Conservation (phyloP, 2,888 invertebrate species). For the Xylophagus ater region DNA sequence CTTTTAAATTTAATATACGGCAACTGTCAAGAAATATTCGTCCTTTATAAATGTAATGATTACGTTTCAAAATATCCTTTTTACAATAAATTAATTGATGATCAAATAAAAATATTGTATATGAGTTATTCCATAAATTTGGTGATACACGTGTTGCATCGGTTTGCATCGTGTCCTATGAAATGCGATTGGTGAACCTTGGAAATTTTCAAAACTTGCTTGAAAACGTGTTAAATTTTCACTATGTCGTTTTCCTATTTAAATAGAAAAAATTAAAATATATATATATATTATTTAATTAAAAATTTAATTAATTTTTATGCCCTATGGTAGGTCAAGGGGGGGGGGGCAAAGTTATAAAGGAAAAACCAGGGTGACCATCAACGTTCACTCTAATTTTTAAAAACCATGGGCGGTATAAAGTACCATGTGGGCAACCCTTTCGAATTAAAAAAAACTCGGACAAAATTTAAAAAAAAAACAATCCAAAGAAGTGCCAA, state of each 20-base stretch:
- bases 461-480: too few relatives aligned
- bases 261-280: slow-evolving; percentile 34
- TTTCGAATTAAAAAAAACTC: too few relatives aligned
- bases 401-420: too few relatives aligned
- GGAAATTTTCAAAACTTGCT: slow-evolving; percentile 36
- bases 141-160: slow-evolving; percentile 65
- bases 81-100: slow-evolving; percentile 77
- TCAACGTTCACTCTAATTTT: too few relatives aligned
- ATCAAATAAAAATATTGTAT: slow-evolving; percentile 72
- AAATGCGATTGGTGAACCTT: slow-evolving; percentile 49
- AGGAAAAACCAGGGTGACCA: too few relatives aligned
- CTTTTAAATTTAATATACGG: slow-evolving; percentile 54
- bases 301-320: too few relatives aligned
- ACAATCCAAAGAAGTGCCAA: too few relatives aligned
- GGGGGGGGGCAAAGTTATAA: too few relatives aligned
- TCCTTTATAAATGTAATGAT: slow-evolving; percentile 70
- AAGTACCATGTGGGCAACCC: too few relatives aligned
- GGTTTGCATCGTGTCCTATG: slow-evolving; percentile 67
- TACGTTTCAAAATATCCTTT: slow-evolving; percentile 69
- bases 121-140: slow-evolving; percentile 70
- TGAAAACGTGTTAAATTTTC: slow-evolving; percentile 38
- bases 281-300: too few relatives aligned
- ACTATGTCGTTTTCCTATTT: slow-evolving; percentile 58
- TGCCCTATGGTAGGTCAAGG: too few relatives aligned
- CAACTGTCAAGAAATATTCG: slow-evolving; percentile 63